Percentiles rank a stretch among this genome's conserved stretches.
Evolutionary conservation across 2,113 vertebrate genomes (phyloP).

Genomic region (Chrysochloris asiatica): DNA sequence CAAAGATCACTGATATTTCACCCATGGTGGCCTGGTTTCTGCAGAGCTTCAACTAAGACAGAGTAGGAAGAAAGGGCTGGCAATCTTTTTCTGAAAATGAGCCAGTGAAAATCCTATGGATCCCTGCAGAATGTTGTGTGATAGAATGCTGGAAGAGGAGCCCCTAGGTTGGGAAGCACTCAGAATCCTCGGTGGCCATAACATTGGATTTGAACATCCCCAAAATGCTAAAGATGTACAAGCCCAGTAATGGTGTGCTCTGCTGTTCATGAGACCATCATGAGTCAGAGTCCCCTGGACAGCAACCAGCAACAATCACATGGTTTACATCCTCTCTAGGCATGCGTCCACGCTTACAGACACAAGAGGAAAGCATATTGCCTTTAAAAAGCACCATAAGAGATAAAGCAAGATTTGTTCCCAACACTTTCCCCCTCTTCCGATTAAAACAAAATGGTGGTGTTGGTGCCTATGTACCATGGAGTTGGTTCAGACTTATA

Average conservation of each 20-base stretch:
- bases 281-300: neutral
- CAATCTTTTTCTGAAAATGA: neutral
- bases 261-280: neutral
- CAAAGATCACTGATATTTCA: neutral
- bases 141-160: neutral
- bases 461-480: too few species aligned
- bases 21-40: neutral
- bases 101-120: neutral
- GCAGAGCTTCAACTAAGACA: neutral
- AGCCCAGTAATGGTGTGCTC: neutral
- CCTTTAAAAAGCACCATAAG: neutral
- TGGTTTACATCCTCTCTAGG: neutral
- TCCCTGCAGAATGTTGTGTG: neutral
- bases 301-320: neutral
- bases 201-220: neutral
- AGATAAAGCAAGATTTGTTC: fast-evolving
- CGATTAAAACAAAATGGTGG: too few species aligned
- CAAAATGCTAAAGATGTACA: neutral
- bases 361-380: neutral
- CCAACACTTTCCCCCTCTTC: fast-evolving
- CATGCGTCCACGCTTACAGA: fast-evolving
- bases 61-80: neutral
- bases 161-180: neutral
- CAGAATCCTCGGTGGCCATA: neutral
- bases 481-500: too few species aligned